Base-by-base conservation (phyloP, 2,113 vertebrate species). In the Lates calcarifer region DNA sequence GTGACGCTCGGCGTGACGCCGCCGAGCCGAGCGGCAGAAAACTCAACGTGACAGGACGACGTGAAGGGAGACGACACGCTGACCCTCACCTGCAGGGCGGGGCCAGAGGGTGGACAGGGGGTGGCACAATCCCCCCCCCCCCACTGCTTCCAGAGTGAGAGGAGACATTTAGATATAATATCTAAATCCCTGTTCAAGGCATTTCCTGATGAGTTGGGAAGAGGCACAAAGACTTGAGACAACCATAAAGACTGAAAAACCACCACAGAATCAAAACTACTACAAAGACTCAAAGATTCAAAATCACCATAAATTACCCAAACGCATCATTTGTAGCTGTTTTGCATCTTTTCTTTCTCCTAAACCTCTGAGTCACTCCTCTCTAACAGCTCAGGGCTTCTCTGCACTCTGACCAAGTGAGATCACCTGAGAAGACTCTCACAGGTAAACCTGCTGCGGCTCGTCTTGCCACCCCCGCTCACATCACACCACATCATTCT, bases 361-460 rank as follows among this genome's bases (percentile, higher is more conserved):
- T 41, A 18, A 13, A 5, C n/a, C 18, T 58, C 60, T 26, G 35
- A 39, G 35, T 24, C 37, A 14, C 47, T 5, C 22, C 29, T 14
- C 24, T 41, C 3, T 0, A 2, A 24, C 37, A 13, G 67, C 62
- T 43, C 15, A n/a, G 35, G 51, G 3, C 17, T 31, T 1, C 18
- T 5, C 55, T 56, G 65, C 45, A 47, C 65, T n/a, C 14, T 5
- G 43, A 43, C 49, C 77, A 66, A 53, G 77, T 84, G 43, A 74
- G 18, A 51, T 68, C 79, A 85, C 64, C 64, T 67, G 64, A 71
- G 51, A 24, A 26, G 2, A 0, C 29, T 37, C 20, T 9, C 24
- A 20, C 20, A 45, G 51, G 60, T 76, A 26, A 74, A 79, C 81
- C 55, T 87, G 80, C 43, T 3, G 12, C 18, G 2, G 80, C 75